A percentile compares a stretch with the other conserved stretches of the same genome.
Evolutionary conservation across 2,113 vertebrate genomes (phyloP).

Genomic region (Thunnus maccoyii): DNA sequence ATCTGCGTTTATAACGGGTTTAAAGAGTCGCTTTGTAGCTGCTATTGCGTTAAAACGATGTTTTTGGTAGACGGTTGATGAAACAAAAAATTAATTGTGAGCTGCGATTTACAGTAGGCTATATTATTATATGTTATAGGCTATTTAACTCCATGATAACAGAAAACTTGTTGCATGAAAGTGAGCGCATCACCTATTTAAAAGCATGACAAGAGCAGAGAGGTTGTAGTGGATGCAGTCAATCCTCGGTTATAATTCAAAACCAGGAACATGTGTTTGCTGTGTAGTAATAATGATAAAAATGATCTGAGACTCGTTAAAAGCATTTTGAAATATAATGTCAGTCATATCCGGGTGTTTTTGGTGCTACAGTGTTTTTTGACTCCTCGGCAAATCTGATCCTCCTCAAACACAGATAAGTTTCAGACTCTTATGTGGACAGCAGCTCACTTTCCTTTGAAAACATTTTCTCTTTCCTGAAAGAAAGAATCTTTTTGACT

Average conservation of each 20-base stretch:
- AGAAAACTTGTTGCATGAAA: conserved; percentile 58
- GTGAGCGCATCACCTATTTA: neutral
- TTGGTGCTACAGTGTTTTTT: neutral
- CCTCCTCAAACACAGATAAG: neutral
- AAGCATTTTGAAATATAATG: neutral
- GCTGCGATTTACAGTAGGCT: neutral
- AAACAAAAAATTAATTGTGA: neutral
- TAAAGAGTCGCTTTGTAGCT: neutral
- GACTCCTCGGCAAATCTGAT: neutral
- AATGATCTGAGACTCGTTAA: neutral
- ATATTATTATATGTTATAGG: no score
- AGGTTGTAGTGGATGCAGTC: neutral
- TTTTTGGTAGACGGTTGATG: neutral
- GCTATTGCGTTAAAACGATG: neutral
- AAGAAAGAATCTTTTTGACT: neutral
- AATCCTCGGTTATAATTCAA: neutral
- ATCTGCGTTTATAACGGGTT: neutral
- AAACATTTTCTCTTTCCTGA: neutral
- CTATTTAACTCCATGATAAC: neutral
- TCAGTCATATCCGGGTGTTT: neutral
- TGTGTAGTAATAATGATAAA: neutral
- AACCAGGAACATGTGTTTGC: neutral
- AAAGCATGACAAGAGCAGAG: neutral
- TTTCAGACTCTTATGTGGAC: neutral
- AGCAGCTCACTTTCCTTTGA: neutral